Base-by-base conservation (phyloP, 2,888 invertebrate species). In the Tortricodes alternella region DNA sequence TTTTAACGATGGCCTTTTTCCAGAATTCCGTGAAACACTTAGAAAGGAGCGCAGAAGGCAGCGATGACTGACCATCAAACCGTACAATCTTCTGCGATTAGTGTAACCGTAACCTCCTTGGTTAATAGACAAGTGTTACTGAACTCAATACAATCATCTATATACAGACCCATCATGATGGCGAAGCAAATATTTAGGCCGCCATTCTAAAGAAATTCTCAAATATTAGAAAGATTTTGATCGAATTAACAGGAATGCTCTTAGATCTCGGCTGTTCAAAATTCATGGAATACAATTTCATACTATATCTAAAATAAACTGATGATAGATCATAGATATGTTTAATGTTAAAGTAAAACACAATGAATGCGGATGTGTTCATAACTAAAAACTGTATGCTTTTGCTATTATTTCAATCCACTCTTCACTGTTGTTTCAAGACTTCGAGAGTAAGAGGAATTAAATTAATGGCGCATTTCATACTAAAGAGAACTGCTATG, bases 81-180 rank as follows among this genome's bases (percentile, higher is more conserved):
- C 46, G 51, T 51, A 62, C 59, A 59, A 62, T 62, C 59, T 58
- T 29, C 51, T n/a, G 56, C 46, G 43, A 55, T 59, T 59, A 55
- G 59, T 62, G 59, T 55, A 58, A 53, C 59, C 61, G 60, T 65
- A 61, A 61, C 60, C 58, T 62, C 39, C 58, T 55, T 48, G 53
- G 53, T 55, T 48, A 48, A 48, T 55, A 55, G 53, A 55, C 53
- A 55, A 55, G 53, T 55, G 48, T 53, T 53, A 53, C 53, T 53
- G 53, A 18, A 11, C 44, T 29, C 53, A 41, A 55, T 55, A 55
- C 48, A 32, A 48, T 55, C 53, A 48, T 39, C 37, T 41, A 35
- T 48, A 39, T 48, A 53, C 41, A 48, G 39, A 48, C 29, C n/a
- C 34, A 34, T 27, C 19, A 35, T 18, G 24, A 35, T 23, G 34